These are phyloP conservation scores for Drosophila helvetica DNA, from an alignment of 2,888 invertebrate genomes.

Conservation along the genomic window DNA sequence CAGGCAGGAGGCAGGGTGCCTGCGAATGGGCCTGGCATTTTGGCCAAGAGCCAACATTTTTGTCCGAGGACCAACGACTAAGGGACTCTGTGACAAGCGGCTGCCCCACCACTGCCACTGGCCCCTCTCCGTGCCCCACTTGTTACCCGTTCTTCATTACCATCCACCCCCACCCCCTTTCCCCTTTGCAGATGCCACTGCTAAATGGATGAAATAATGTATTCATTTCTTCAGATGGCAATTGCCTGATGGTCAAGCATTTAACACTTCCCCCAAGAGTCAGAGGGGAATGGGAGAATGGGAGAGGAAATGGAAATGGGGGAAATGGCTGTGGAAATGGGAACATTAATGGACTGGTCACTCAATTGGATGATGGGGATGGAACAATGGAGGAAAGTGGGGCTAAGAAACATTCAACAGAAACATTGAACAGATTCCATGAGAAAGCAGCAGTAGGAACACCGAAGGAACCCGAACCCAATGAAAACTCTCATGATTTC, in stretches of 20 bases:
- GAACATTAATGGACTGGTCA: constrained; percentile 44
- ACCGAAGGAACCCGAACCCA: neutral
- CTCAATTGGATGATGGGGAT: constrained; percentile 23
- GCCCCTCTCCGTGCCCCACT: neutral
- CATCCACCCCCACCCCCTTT: neutral
- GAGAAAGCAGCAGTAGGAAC: no score
- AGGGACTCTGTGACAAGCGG: constrained; percentile 56
- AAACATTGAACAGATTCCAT: no score
- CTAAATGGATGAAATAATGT: constrained; percentile 46
- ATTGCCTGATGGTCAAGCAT: constrained; percentile 35
- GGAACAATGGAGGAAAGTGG: neutral
- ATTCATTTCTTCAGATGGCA: constrained; percentile 43
- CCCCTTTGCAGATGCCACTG: constrained; percentile 1
- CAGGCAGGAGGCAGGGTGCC: constrained; percentile 19
- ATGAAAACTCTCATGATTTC: constrained; percentile 3
- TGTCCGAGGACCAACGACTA: constrained; percentile 32
- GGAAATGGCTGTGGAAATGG: constrained; percentile 35
- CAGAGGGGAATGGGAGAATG: constrained; percentile 1
- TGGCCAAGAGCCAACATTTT: constrained; percentile 65
- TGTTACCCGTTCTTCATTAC: neutral
- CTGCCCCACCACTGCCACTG: constrained; percentile 6
- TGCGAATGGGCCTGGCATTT: constrained; percentile 46
- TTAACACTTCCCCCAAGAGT: constrained; percentile 41
- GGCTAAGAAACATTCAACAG: neutral
- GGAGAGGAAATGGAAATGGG: constrained; percentile 5